Evolutionary conservation across 2,113 vertebrate species (phyloP).

Genomic region (Varanus komodoensis): DNA sequence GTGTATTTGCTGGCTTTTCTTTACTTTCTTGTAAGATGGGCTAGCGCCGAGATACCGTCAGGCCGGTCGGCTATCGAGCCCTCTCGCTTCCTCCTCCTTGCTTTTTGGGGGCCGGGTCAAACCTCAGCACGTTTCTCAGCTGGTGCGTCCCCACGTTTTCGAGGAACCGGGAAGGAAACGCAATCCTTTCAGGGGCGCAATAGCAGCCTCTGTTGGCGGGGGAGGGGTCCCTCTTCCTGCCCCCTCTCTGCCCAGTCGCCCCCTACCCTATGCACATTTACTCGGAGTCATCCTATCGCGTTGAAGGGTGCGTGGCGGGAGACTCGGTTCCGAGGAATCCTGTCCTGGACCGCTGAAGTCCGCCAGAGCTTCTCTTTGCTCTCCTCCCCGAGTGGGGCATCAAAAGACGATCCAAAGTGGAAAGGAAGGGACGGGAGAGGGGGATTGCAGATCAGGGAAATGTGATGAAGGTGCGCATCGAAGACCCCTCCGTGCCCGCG

Average conservation of each 20-base stretch:
- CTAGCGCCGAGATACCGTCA: too few relatives aligned
- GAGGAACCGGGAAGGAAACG: too few relatives aligned
- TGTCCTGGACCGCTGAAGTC: too few relatives aligned
- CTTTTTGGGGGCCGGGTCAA: background rate
- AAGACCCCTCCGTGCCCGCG: background rate
- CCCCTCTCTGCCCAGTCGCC: background rate
- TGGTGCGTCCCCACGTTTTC: background rate
- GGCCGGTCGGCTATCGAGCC: too few relatives aligned
- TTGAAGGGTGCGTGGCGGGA: background rate
- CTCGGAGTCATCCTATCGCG: background rate
- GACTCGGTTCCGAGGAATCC: background rate
- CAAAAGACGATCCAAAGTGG: too few relatives aligned
- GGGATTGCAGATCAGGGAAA: background rate
- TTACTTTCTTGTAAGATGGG: too few relatives aligned
- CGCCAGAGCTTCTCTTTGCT: too few relatives aligned
- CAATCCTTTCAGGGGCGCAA: background rate
- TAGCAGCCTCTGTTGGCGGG: background rate
- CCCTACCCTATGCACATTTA: background rate
- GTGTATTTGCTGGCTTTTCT: too few relatives aligned
- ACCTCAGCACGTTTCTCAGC: background rate
- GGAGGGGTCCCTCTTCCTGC: background rate
- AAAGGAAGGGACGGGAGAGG: background rate
- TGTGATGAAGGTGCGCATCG: background rate
- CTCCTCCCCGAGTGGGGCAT: too few relatives aligned
- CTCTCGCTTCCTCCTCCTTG: background rate